Evolutionary conservation across 1,140 invertebrate genomes (phyloP).

Genomic region (Lepidurus arcticus): DNA sequence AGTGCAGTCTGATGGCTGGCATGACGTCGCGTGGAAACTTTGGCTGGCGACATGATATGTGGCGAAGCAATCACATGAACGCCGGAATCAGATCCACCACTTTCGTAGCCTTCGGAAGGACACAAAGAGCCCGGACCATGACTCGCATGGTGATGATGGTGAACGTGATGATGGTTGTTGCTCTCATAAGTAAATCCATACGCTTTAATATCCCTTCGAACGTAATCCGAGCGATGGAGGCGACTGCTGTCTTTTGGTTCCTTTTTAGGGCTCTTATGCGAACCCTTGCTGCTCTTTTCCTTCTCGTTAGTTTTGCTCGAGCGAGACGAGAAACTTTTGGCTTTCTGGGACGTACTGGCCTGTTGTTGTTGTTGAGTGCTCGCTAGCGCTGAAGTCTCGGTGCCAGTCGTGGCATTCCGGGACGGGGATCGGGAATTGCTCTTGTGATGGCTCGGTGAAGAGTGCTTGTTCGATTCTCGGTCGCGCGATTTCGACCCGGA

Average conservation of each 20-base stretch:
- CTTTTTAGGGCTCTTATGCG: slow-evolving; percentile 30
- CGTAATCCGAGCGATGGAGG: not conserved
- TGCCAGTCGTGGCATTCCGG: not conserved
- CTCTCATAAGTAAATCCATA: slow-evolving; percentile 34
- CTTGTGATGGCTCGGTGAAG: slow-evolving; percentile 28
- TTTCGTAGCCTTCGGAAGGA: slow-evolving; percentile 33
- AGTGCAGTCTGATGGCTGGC: slow-evolving; percentile 3
- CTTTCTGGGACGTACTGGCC: slow-evolving; percentile 5
- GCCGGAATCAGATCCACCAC: slow-evolving; percentile 32
- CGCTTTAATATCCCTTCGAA: slow-evolving; percentile 26
- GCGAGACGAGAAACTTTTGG: slow-evolving; percentile 22
- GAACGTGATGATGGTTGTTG: slow-evolving; percentile 31
- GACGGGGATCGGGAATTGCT: not conserved
- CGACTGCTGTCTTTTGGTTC: slow-evolving; percentile 23
- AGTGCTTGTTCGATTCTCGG: slow-evolving; percentile 27
- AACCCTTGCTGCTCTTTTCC: slow-evolving; percentile 25
- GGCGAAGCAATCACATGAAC: slow-evolving; percentile 28
- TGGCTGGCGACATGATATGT: slow-evolving; percentile 25
- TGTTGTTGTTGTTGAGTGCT: slow-evolving; percentile 7
- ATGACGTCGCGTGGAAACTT: slow-evolving; percentile 20
- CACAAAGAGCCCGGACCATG: slow-evolving; percentile 31
- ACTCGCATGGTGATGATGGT: slow-evolving; percentile 24
- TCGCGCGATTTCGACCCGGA: slow-evolving; percentile 29
- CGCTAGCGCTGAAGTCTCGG: slow-evolving; percentile 27
- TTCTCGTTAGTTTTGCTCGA: slow-evolving; percentile 26